These are phyloP conservation scores for Rhagoletis pomonella DNA, from an alignment of 1,140 invertebrate genomes.

Conservation along the genomic window DNA sequence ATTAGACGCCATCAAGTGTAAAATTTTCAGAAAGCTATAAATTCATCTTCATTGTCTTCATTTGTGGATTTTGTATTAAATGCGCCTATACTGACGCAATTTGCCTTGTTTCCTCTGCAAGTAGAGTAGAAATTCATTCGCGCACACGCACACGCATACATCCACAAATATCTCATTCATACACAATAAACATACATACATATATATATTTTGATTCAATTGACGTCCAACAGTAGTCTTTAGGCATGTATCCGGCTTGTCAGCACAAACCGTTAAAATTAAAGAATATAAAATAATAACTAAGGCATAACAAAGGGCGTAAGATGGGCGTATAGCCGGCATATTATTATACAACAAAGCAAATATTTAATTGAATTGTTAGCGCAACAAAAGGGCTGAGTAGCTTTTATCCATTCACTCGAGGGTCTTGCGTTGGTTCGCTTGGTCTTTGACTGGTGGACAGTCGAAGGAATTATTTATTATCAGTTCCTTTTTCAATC, in stretches of 20 bases:
- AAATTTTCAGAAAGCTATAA: conserved; percentile 41
- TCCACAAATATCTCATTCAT: background rate
- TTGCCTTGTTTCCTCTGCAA: background rate
- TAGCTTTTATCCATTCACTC: background rate
- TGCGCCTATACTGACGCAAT: background rate
- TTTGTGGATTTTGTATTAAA: conserved; percentile 16
- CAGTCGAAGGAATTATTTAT: background rate
- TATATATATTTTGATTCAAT: background rate
- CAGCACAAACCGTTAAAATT: conserved; percentile 20
- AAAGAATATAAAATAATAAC: too few relatives aligned
- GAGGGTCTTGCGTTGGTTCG: background rate
- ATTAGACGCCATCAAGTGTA: conserved; percentile 49
- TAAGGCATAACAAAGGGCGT: background rate
- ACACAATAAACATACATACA: background rate
- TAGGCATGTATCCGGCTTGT: background rate
- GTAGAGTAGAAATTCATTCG: background rate
- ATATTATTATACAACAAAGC: background rate
- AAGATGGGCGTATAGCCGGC: too few relatives aligned
- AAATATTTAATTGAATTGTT: conserved; percentile 45
- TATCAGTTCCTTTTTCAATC: background rate
- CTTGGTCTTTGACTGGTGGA: background rate
- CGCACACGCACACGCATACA: background rate
- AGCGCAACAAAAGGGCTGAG: background rate
- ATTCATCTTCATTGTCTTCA: conserved; percentile 37
- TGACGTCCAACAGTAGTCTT: background rate